phyloP scores from a whole-genome alignment of 2,797 vertebrate species.

The Notolabrus celidotus region DNA sequence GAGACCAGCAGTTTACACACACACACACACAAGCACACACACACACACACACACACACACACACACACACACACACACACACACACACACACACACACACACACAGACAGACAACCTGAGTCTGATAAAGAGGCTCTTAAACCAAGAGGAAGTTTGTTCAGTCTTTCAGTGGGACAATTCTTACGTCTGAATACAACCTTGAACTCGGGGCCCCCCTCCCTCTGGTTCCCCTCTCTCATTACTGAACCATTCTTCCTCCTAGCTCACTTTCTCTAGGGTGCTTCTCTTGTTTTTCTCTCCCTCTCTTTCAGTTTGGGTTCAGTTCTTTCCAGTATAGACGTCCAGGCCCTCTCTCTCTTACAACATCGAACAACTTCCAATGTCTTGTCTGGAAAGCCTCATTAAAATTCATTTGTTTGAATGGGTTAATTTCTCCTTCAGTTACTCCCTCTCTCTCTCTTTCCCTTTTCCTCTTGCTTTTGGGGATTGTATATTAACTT shows the following conservation, averaged over 20 bases:
- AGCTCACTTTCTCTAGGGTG: constrained; percentile 73
- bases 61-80: constrained; percentile 18
- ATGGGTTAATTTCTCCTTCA: constrained; percentile 59
- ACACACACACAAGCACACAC: constrained; percentile 16
- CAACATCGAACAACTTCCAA: constrained; percentile 43
- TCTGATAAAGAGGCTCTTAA: constrained; percentile 83
- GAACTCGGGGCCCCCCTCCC: constrained; percentile 57
- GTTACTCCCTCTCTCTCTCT: constrained; percentile 15
- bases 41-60: constrained; percentile 21
- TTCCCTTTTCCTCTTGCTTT: constrained; percentile 16
- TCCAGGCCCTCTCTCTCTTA: constrained; percentile 44
- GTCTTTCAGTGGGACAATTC: constrained; percentile 66
- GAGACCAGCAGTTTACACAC: constrained; percentile 67
- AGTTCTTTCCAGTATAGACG: constrained; percentile 61
- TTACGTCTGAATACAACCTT: constrained; percentile 80
- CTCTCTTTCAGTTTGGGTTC: constrained; percentile 65
- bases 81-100: constrained; percentile 19
- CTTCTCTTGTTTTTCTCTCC: constrained; percentile 72
- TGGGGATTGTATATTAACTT: constrained; percentile 64
- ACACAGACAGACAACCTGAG: constrained; percentile 52
- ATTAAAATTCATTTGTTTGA: constrained; percentile 79
- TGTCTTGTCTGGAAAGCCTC: constrained; percentile 62
- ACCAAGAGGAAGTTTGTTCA: constrained; percentile 80
- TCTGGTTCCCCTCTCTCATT: constrained; percentile 70
- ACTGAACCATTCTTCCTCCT: constrained; percentile 67